A percentile compares a stretch with the other conserved stretches of the same genome.
Evolutionary conservation across 2,888 invertebrate species (phyloP).

Genomic region (Trimorus sp.): DNA sequence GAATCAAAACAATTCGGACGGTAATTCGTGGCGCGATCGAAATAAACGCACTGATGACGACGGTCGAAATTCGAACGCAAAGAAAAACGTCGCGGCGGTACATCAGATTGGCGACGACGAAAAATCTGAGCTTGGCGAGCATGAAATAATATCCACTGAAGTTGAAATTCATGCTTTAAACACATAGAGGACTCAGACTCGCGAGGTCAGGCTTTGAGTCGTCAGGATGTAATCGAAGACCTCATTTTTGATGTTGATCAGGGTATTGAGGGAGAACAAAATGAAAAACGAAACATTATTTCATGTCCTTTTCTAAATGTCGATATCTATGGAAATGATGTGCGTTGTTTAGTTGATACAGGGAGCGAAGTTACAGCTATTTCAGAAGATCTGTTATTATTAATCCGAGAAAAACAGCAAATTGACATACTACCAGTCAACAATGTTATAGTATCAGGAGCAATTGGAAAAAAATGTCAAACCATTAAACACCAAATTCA

Average conservation of each 20-base stretch:
- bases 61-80: background rate
- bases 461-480: conserved; percentile 5
- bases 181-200: background rate
- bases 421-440: background rate
- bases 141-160: background rate
- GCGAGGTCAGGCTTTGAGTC: conserved; percentile 14
- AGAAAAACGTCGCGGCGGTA: background rate
- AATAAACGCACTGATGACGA: background rate
- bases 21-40: background rate
- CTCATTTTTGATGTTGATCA: conserved; percentile 15
- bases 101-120: too few species aligned
- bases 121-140: too few species aligned
- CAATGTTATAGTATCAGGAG: background rate
- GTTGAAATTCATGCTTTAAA: conserved; percentile 7
- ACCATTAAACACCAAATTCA: background rate
- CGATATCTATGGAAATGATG: background rate
- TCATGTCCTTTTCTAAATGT: background rate
- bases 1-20: background rate
- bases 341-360: conserved; percentile 10
- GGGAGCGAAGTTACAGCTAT: conserved; percentile 10
- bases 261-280: background rate
- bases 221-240: conserved; percentile 6
- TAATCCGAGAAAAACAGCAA: conserved; percentile 4
- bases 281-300: background rate
- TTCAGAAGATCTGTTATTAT: background rate